Conservation (phyloP, 2,797 vertebrate species). For the Spinus olivaceus region DNA sequence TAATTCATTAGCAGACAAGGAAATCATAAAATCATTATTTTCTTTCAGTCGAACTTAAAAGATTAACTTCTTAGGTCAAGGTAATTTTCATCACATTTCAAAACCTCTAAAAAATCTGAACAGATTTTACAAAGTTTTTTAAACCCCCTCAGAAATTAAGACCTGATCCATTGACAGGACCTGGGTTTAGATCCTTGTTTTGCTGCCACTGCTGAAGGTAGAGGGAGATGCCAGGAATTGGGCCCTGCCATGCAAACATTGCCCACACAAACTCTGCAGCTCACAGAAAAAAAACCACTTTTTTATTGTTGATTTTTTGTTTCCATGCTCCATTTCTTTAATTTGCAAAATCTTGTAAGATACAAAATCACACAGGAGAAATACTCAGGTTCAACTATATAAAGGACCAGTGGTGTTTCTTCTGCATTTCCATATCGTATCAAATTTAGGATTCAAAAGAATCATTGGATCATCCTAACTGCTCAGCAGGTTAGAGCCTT, state of each 20-base stretch:
- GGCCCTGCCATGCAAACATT: accelerated
- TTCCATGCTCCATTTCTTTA: neutral
- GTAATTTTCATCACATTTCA: neutral
- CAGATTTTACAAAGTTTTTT: neutral
- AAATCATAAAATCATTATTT: neutral
- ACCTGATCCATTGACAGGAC: neutral
- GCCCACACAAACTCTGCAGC: accelerated
- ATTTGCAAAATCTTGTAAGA: neutral
- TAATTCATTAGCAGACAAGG: neutral
- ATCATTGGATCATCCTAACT: neutral
- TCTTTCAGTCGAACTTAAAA: neutral
- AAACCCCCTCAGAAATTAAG: neutral
- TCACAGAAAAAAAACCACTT: neutral
- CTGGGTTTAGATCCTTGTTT: neutral
- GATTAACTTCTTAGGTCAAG: neutral
- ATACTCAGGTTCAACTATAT: neutral
- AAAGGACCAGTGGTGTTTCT: neutral
- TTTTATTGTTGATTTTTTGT: neutral
- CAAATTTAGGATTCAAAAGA: neutral
- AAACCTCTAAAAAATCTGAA: neutral
- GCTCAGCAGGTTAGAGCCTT: neutral
- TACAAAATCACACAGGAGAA: neutral
- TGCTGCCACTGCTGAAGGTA: neutral
- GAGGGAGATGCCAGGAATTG: neutral
- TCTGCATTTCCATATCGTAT: neutral